Conservation (phyloP, 2,888 invertebrate species). For the Chirona hameri region DNA sequence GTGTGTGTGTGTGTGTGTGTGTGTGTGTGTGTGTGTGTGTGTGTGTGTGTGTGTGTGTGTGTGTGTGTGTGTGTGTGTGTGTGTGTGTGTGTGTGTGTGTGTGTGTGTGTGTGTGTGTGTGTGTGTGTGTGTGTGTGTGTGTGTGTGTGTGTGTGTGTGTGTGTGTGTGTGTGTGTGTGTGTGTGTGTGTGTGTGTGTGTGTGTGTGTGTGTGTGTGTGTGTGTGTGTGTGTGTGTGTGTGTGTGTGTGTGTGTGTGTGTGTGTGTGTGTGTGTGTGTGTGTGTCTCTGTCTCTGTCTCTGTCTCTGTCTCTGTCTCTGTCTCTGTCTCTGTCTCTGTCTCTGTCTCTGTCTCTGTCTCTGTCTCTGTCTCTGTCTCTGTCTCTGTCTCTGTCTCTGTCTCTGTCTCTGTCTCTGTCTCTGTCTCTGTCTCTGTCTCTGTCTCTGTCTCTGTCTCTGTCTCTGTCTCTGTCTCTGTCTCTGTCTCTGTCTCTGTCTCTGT, state of each 20-base stretch:
- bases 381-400: background rate
- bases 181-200: background rate
- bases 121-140: no score
- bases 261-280: no score
- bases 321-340: background rate
- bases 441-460: conserved; percentile 22
- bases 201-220: background rate
- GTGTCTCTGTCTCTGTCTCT: background rate
- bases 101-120: no score
- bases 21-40: no score
- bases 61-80: no score
- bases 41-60: no score
- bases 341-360: background rate
- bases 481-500: background rate
- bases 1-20: no score
- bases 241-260: no score
- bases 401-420: background rate
- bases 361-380: background rate
- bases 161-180: no score
- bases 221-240: no score
- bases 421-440: background rate
- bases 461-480: background rate
- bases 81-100: no score
- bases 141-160: no score
- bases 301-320: background rate